Conservation (phyloP, 2,797 vertebrate genomes). For the Chaenodraco wilsoni region DNA sequence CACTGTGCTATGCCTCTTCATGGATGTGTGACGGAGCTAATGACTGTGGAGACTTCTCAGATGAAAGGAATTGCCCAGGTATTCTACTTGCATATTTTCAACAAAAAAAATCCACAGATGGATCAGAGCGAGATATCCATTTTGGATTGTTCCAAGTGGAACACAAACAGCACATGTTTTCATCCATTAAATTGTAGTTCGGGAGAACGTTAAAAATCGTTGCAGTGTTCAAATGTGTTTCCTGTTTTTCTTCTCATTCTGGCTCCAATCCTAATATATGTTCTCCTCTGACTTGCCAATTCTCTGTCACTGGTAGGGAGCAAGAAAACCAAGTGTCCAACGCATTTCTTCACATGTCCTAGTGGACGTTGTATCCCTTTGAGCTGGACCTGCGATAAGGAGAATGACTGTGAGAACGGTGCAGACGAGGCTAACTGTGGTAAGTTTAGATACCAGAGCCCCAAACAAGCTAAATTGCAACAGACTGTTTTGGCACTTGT, state of each 20-base stretch:
- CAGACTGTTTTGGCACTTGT: conserved; percentile 6
- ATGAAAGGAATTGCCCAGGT: conserved; percentile 93
- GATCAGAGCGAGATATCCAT: conserved; percentile 5
- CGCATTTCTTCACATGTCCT: conserved; percentile 91
- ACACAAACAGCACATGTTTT: conserved; percentile 24
- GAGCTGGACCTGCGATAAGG: conserved; percentile 98
- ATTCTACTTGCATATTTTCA: conserved; percentile 26
- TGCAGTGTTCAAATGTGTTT: conserved; percentile 14
- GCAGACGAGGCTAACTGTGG: conserved; percentile 94
- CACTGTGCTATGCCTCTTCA: conserved; percentile 91
- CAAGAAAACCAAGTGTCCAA: conserved; percentile 85
- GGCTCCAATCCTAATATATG: conserved; percentile 10
- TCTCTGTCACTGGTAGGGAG: conserved; percentile 80
- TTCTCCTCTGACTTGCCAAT: not conserved
- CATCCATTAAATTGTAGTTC: conserved; percentile 39
- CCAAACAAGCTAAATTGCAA: not conserved
- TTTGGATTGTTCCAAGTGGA: conserved; percentile 33
- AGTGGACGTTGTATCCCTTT: conserved; percentile 96
- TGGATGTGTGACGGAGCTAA: conserved; percentile 96
- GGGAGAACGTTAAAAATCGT: conserved; percentile 19
- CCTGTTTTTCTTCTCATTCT: conserved; percentile 13
- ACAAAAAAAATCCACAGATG: not conserved
- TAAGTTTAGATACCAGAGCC: conserved; percentile 72
- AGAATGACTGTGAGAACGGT: conserved; percentile 95
- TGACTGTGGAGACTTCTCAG: conserved; percentile 95